Evolutionary conservation across 1,140 invertebrate species (phyloP).

Genomic region (Drosophila persimilis): DNA sequence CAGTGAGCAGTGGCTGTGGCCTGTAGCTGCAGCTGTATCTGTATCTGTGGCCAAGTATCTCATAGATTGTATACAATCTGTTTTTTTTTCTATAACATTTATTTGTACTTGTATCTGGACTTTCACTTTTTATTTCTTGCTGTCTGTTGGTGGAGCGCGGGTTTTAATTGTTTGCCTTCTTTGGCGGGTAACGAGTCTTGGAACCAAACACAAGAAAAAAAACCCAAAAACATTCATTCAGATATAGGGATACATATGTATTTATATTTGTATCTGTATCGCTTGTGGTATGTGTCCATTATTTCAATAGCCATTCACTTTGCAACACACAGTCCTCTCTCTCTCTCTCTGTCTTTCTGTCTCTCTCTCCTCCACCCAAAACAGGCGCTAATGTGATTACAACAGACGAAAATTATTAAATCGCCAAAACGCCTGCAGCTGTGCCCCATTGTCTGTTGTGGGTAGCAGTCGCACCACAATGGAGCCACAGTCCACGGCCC

Average conservation of each 20-base stretch:
- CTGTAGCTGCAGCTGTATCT: background rate
- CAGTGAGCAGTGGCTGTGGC: background rate
- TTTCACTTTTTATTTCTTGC: slow-evolving; percentile 66
- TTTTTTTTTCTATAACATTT: slow-evolving; percentile 55
- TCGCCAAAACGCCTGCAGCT: slow-evolving; percentile 53
- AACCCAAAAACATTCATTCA: slow-evolving; percentile 12
- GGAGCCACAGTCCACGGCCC: slow-evolving; percentile 26
- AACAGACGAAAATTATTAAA: slow-evolving; percentile 46
- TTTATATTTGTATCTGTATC: slow-evolving; percentile 5
- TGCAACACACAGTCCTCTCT: background rate
- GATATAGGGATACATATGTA: slow-evolving; percentile 14
- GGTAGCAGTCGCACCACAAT: slow-evolving; percentile 25
- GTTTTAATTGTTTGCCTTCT: slow-evolving; percentile 59
- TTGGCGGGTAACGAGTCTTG: slow-evolving; percentile 24
- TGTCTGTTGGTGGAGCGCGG: slow-evolving; percentile 24
- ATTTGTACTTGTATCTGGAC: slow-evolving; percentile 56
- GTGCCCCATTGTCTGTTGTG: slow-evolving; percentile 47
- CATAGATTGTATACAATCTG: slow-evolving; percentile 42
- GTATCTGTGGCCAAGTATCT: slow-evolving; percentile 34
- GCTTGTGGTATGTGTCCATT: slow-evolving; percentile 12
- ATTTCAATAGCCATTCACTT: slow-evolving; percentile 43
- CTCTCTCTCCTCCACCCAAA: background rate
- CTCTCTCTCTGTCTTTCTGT: background rate
- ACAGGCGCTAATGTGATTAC: slow-evolving; percentile 47
- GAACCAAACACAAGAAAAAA: slow-evolving; percentile 1